Base-by-base conservation (phyloP, 2,797 vertebrate species). In the Lagodon rhomboides region DNA sequence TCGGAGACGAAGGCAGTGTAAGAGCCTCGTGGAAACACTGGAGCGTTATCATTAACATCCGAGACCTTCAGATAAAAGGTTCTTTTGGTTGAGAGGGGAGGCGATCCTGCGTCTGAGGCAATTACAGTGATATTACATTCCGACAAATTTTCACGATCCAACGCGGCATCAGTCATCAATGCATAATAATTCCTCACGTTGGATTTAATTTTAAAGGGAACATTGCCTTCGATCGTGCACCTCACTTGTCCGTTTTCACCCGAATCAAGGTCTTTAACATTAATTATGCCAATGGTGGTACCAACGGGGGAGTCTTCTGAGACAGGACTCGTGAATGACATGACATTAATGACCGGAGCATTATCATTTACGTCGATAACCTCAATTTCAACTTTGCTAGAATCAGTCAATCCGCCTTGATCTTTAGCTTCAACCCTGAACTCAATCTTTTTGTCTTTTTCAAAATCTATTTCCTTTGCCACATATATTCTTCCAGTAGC, bases 291-390 rank as follows among this genome's bases (percentile, higher is more conserved):
- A 30, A 97, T 86, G 0, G 96, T 89, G 0, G 94, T 96, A 3
- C 90, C 94, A 0, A 82, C 59, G 0, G 89, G 86, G 0, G 95
- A 91, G 1, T 97, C 95, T 66, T 97, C 96, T 1, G 95, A 87
- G 0, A 97, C 84, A 5, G 93, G 85, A 30, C 77, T 93, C 0
- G 80, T 90, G 50, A 95, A 91, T 3, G 96, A 96, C 67, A 95
- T 95, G 0, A 97, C 73, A 0, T 69, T 93, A 1, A 97, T 92
- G 16, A 96, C 87, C 0, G 96, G 96, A 0, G 76, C 54, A 0
- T 97, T 97, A 80, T 98, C 97, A 0, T 97, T 98, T 27, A 94
- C 23, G 43, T 98, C 97, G 3, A 93, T 27, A 0, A 97, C 79
- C 0, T 96, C 91, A 49, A 97, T 89, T n/a, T 91, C 53, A 11